phyloP scores from a whole-genome alignment of 2,888 invertebrate genomes.

The Ceramica pisi region DNA sequence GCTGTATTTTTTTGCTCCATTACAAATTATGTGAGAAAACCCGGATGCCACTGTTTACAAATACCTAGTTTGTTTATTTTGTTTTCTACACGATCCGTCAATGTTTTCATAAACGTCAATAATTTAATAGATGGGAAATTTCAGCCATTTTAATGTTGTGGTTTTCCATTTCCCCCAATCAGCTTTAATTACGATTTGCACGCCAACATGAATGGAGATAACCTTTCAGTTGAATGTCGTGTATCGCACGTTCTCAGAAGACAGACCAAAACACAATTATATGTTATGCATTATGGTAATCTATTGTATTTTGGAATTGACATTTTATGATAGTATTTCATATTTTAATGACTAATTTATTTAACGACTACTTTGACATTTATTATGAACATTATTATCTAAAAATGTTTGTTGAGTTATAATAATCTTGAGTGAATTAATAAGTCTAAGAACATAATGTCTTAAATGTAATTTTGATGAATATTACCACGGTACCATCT shows the following conservation, averaged over 20 bases:
- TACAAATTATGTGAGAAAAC: background rate
- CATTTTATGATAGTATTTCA: no score
- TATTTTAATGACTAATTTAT: no score
- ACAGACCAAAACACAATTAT: slow-evolving; percentile 16
- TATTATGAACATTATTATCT: no score
- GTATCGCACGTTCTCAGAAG: slow-evolving; percentile 41
- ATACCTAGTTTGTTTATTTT: background rate
- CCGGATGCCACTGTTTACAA: slow-evolving; percentile 6
- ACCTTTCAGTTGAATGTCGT: slow-evolving; percentile 39
- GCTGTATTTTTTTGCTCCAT: background rate
- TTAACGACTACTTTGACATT: no score
- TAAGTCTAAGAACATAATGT: no score
- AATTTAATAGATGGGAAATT: background rate
- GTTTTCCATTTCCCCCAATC: slow-evolving; percentile 32
- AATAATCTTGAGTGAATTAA: no score
- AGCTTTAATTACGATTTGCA: slow-evolving; percentile 33
- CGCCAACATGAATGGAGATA: slow-evolving; percentile 45
- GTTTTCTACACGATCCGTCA: slow-evolving; percentile 17
- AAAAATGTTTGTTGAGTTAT: no score
- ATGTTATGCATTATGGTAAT: no score
- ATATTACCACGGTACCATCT: no score
- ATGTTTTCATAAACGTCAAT: background rate
- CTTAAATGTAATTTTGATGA: no score
- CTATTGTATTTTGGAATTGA: no score
- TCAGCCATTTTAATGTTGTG: background rate